A percentile compares a stretch with the other conserved stretches of the same genome.
phyloP scores from a whole-genome alignment of 2,113 vertebrate genomes.

The Sterrhoptilus dennistouni region DNA sequence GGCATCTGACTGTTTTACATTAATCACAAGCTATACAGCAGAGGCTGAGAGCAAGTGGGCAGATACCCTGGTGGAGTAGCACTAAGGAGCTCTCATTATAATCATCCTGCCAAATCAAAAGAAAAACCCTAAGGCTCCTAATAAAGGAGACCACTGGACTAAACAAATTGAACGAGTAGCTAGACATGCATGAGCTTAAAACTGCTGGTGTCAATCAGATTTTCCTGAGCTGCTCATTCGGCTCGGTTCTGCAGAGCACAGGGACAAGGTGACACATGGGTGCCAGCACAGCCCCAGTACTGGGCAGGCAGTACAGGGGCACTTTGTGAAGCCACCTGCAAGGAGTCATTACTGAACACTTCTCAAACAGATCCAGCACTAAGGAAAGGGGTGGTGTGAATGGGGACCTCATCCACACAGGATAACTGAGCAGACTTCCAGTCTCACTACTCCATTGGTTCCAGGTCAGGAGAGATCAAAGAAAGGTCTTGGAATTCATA shows the following conservation, averaged over 20 bases:
- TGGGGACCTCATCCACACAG: neutral
- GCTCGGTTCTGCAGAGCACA: neutral
- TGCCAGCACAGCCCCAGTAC: neutral
- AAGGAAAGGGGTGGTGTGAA: fast-evolving
- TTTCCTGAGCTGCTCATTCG: neutral
- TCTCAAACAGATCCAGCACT: neutral
- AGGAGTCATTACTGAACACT: neutral
- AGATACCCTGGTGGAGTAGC: constrained; percentile 62
- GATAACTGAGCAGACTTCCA: neutral
- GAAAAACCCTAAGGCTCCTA: constrained; percentile 68
- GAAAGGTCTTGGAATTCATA: neutral
- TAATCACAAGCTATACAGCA: constrained; percentile 65
- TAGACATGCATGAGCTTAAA: constrained; percentile 42
- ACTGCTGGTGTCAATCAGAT: constrained; percentile 29
- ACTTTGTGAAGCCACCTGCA: neutral
- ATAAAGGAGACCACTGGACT: constrained; percentile 66
- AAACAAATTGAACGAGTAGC: constrained; percentile 68
- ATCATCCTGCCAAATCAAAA: constrained; percentile 69
- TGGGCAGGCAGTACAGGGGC: neutral
- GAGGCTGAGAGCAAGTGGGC: constrained; percentile 63
- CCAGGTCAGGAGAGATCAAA: neutral
- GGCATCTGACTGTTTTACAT: constrained; percentile 62
- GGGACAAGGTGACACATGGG: neutral
- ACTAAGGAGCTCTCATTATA: constrained; percentile 66
- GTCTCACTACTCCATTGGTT: fast-evolving